Percentiles rank a stretch among this genome's conserved stretches.
Conservation (phyloP, 92 coral and sea anemone genomes). For the Parazoanthus swiftii region DNA sequence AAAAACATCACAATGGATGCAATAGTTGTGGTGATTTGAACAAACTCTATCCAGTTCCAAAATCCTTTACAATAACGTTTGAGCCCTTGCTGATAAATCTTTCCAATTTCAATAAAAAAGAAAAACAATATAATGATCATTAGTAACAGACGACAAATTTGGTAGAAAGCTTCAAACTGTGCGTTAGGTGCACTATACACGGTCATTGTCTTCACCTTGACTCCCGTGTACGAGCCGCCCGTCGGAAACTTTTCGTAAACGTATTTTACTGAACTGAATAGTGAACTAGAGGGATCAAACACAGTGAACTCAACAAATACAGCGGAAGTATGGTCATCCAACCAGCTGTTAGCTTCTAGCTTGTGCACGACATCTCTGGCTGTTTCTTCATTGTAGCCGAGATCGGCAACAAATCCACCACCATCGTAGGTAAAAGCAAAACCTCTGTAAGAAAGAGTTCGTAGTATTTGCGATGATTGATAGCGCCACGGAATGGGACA, state of each 20-base stretch:
- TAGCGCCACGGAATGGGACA: conserved; percentile 91
- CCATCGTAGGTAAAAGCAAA: conserved; percentile 64
- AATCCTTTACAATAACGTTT: conserved; percentile 54
- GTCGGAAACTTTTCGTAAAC: conserved; percentile 65
- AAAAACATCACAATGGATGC: conserved; percentile 77
- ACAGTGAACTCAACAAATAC: conserved; percentile 77
- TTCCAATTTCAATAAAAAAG: conserved; percentile 75
- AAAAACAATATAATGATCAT: conserved; percentile 71
- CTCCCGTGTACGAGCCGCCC: conserved; percentile 59
- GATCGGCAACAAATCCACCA: conserved; percentile 83
- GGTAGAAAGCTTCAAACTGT: conserved; percentile 62
- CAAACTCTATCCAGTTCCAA: conserved; percentile 86
- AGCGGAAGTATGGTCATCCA: conserved; percentile 68
- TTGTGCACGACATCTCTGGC: conserved; percentile 58
- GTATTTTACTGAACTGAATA: conserved; percentile 70
- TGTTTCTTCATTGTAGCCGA: conserved; percentile 72
- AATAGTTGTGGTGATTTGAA: conserved; percentile 66
- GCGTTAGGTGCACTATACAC: conserved; percentile 66
- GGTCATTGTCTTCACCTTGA: conserved; percentile 64
- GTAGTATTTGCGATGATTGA: conserved; percentile 46
- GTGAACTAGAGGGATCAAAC: conserved; percentile 76
- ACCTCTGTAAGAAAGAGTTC: conserved; percentile 63
- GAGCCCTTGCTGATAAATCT: conserved; percentile 64
- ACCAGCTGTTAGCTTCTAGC: conserved; percentile 62
- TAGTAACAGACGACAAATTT: conserved; percentile 72